Conservation (phyloP, 2,888 invertebrate genomes). For the Nowickia ferox region DNA sequence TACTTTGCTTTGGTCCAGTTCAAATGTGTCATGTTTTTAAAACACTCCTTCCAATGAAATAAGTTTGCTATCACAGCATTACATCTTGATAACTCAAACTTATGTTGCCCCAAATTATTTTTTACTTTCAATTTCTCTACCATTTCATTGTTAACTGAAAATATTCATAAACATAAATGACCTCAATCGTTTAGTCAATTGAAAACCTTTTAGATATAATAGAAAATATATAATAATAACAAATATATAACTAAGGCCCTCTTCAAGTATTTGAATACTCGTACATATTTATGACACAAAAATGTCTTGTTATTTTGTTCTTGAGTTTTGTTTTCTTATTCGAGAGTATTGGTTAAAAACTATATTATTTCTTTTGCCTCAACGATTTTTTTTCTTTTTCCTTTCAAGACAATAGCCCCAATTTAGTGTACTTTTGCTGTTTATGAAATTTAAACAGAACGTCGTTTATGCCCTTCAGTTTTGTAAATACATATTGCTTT, state of each 20-base stretch:
- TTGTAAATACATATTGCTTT: slow-evolving; percentile 43
- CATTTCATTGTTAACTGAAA: neutral
- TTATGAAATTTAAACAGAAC: slow-evolving; percentile 46
- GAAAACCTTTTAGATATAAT: slow-evolving; percentile 34
- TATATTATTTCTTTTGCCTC: slow-evolving; percentile 25
- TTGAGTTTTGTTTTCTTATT: slow-evolving; percentile 10
- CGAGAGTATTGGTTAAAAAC: slow-evolving; percentile 24
- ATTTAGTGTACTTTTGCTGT: slow-evolving; percentile 18
- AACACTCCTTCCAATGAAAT: too few species aligned
- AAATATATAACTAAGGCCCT: neutral
- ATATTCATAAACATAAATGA: slow-evolving; percentile 34
- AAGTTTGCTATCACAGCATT: too few species aligned
- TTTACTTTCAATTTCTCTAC: neutral
- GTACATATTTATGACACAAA: slow-evolving; percentile 51
- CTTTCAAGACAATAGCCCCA: slow-evolving; percentile 46
- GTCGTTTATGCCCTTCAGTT: slow-evolving; percentile 63
- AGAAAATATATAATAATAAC: too few species aligned
- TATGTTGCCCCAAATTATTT: neutral
- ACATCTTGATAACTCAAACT: too few species aligned
- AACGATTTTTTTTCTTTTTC: neutral
- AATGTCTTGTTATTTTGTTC: slow-evolving; percentile 45
- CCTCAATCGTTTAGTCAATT: slow-evolving; percentile 33
- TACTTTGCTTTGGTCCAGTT: too few species aligned
- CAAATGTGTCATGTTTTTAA: too few species aligned
- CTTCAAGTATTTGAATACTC: slow-evolving; percentile 3